Evolutionary conservation across 64 coral and sea anemone species (phyloP).

Genomic region (Pocillopora damicornis): DNA sequence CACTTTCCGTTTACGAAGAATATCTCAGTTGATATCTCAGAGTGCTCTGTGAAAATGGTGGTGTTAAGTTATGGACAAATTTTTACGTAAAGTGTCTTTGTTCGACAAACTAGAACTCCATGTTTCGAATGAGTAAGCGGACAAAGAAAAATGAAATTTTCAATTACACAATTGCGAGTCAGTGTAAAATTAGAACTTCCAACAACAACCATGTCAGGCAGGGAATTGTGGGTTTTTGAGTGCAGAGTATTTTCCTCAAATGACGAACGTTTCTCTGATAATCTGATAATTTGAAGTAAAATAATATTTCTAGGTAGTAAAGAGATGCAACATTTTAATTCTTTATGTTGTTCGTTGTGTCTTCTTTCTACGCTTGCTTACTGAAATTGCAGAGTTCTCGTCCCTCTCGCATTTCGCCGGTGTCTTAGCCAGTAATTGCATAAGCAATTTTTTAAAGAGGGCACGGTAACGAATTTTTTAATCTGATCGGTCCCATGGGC

Average conservation of each 20-base stretch:
- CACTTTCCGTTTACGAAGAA: constrained; percentile 71
- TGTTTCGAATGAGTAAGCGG: too few relatives aligned
- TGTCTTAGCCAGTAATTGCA: too few relatives aligned
- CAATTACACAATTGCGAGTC: not conserved
- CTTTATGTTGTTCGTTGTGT: not conserved
- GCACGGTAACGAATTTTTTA: too few relatives aligned
- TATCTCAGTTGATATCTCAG: constrained; percentile 71
- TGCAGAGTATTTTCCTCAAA: not conserved
- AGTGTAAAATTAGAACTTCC: not conserved
- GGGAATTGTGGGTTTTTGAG: not conserved
- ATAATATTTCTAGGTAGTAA: constrained; percentile 11
- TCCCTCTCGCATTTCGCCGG: too few relatives aligned
- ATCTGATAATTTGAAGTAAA: not conserved
- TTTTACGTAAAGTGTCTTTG: not conserved
- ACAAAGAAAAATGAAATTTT: not conserved
- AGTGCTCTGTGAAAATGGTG: not conserved
- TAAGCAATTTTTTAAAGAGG: too few relatives aligned
- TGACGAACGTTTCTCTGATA: not conserved
- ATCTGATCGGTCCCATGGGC: too few relatives aligned
- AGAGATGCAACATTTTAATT: not conserved
- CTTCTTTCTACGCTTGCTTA: too few relatives aligned
- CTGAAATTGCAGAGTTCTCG: too few relatives aligned
- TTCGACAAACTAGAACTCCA: too few relatives aligned
- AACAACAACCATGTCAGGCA: not conserved
- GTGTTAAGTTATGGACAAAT: not conserved